phyloP scores from a whole-genome alignment of 2,797 vertebrate species.

The Cheirogaleus major region DNA sequence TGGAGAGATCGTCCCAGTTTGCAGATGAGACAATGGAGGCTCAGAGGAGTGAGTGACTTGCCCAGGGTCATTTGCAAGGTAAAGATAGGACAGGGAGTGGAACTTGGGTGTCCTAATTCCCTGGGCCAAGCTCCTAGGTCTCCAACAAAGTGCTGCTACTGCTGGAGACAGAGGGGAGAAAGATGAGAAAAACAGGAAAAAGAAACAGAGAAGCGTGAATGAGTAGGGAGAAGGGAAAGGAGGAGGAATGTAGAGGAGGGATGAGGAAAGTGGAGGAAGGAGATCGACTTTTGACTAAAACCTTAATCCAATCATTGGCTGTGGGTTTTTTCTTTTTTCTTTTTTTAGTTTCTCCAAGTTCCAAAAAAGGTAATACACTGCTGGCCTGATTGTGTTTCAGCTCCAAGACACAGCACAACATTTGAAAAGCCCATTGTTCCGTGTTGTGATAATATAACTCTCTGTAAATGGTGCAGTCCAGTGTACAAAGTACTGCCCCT shows the following conservation, averaged over 20 bases:
- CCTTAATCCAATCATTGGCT: neutral
- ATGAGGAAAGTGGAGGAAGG: neutral
- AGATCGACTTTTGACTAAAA: neutral
- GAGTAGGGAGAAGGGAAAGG: neutral
- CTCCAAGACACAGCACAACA: neutral
- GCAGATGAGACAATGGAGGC: neutral
- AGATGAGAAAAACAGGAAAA: neutral
- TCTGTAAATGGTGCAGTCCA: conserved; percentile 57
- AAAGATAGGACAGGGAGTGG: neutral
- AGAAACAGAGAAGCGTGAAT: neutral
- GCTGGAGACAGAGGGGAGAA: neutral
- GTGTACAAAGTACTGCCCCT: conserved; percentile 31
- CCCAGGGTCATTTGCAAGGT: neutral
- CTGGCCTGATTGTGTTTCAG: conserved; percentile 40
- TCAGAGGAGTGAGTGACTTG: neutral
- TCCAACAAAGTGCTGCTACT: neutral
- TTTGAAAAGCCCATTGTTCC: conserved; percentile 72
- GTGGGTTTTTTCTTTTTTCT: neutral
- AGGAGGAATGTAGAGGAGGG: neutral
- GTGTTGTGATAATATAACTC: conserved; percentile 33
- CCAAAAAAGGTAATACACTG: neutral
- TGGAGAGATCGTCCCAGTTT: neutral
- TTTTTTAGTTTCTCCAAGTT: neutral
- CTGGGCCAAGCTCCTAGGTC: neutral
- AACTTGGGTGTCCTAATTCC: neutral